phyloP scores from a whole-genome alignment of 2,113 vertebrate genomes.

The Corydoras maculifer region DNA sequence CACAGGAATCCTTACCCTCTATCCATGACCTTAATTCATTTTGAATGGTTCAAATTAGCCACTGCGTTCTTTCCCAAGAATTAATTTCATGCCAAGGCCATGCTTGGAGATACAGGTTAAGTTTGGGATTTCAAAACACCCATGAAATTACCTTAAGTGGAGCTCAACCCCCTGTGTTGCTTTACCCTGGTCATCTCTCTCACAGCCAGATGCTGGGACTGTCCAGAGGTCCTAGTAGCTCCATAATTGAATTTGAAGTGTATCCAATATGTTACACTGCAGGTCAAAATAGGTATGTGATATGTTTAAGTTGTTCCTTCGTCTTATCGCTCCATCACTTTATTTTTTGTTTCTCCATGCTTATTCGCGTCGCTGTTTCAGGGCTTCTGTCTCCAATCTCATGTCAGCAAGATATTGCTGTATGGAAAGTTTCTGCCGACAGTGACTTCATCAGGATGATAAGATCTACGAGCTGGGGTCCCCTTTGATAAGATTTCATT shows the following conservation, averaged over 20 bases:
- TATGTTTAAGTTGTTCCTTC: too few species aligned
- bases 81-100: constrained; percentile 10
- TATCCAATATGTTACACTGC: constrained; percentile 8
- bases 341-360: too few species aligned
- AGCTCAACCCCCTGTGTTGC: constrained; percentile 32
- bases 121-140: constrained; percentile 33
- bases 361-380: too few species aligned
- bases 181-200: constrained; percentile 38
- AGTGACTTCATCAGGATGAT: constrained; percentile 36
- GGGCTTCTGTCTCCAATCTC: too few species aligned
- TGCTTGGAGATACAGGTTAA: constrained; percentile 29
- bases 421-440: constrained; percentile 30
- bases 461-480: constrained; percentile 27
- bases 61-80: constrained; percentile 29
- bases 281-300: too few species aligned
- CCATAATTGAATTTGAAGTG: constrained; percentile 30
- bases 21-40: not conserved
- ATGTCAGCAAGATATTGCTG: constrained; percentile 10
- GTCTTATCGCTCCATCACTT: too few species aligned
- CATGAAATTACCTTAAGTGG: constrained; percentile 36
- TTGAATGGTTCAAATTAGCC: constrained; percentile 19
- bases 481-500: constrained; percentile 24
- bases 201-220: constrained; percentile 2
- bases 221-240: not conserved
- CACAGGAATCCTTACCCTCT: not conserved